phyloP scores from a whole-genome alignment of 2,797 vertebrate species.

The Anas capensis region DNA sequence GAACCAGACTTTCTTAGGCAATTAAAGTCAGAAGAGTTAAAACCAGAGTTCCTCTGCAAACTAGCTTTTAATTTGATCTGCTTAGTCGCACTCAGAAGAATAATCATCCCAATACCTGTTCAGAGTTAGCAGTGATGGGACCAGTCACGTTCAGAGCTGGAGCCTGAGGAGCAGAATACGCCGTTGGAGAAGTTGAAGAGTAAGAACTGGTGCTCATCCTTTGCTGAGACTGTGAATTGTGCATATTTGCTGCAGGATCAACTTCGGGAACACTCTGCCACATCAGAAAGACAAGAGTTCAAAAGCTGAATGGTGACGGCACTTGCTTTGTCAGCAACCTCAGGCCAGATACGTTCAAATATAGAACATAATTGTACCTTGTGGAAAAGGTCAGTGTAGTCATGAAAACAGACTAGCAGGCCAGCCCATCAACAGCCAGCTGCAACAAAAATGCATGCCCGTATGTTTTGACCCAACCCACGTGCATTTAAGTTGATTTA shows the following conservation, averaged over 20 bases:
- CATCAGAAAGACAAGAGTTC: slow-evolving; percentile 58
- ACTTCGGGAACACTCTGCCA: slow-evolving; percentile 88
- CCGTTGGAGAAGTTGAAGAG: slow-evolving; percentile 78
- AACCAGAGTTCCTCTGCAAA: neutral
- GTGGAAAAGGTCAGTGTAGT: slow-evolving; percentile 49
- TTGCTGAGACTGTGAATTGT: slow-evolving; percentile 83
- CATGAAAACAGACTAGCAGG: neutral
- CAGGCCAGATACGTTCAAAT: slow-evolving; percentile 45
- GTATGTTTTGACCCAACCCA: neutral
- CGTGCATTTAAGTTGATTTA: neutral
- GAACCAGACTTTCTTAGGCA: neutral
- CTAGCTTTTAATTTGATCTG: neutral
- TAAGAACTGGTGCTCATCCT: slow-evolving; percentile 76
- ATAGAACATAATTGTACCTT: slow-evolving; percentile 61
- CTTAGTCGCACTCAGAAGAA: neutral
- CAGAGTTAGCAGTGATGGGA: slow-evolving; percentile 91
- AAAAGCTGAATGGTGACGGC: slow-evolving; percentile 45
- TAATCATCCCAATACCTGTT: slow-evolving; percentile 87
- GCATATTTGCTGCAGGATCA: slow-evolving; percentile 86
- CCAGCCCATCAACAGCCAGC: neutral
- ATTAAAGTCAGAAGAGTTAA: neutral
- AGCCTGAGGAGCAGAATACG: slow-evolving; percentile 84
- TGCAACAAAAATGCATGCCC: neutral
- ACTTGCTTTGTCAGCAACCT: slow-evolving; percentile 66
- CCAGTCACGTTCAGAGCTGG: slow-evolving; percentile 86